Evolutionary conservation across 2,888 invertebrate species (phyloP), one percentile per base, ranked within the genome.

Genomic region (Harpalus rufipes): DNA sequence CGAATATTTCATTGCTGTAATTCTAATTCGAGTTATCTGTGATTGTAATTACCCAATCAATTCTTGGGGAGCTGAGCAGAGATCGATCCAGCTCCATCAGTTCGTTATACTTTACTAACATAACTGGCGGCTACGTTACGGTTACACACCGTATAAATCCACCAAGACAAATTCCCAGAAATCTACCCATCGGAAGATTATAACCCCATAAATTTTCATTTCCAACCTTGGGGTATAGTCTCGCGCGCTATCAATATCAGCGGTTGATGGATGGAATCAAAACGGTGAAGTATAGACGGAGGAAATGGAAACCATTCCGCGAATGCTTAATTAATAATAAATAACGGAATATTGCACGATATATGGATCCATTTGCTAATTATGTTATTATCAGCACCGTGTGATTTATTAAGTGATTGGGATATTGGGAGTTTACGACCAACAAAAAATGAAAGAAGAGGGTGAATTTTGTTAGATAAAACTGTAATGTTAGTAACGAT

Each of bases 181-280:
- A 76, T 78, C 51, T 59, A 63, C 84, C 78, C 65, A 78, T 44
- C 44, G 79, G 44, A 68, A 85, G 80, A 85, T 85, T 85, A 85
- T 85, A 85, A 85, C 80, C 80, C 72, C 79, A 85, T 85, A 85
- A 85, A 85, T 85, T 85, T 80, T 85, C 85, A 85, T 85, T 85
- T 85, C 39, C 68, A 51, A 18, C 16, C 63, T 18, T 61, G 65
- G 78, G 84, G 78, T 63, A 83, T 83, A 83, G 83, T 84, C 65
- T 44, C 78, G 59, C 78, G 16, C 78, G 65, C 84, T 84, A 84
- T 79, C 84, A 83, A 83, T 83, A 83, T 83, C 74, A 32, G 8
- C 83, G 16, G 41, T 83, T 74, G 74, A 83, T 83, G 61, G 84
- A 84, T 84, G 61, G 84, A 84, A 84, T 78, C 84, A 84, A 84